Evolutionary conservation across 1,140 invertebrate species (phyloP).

Genomic region (Trypoxylus dichotomus): DNA sequence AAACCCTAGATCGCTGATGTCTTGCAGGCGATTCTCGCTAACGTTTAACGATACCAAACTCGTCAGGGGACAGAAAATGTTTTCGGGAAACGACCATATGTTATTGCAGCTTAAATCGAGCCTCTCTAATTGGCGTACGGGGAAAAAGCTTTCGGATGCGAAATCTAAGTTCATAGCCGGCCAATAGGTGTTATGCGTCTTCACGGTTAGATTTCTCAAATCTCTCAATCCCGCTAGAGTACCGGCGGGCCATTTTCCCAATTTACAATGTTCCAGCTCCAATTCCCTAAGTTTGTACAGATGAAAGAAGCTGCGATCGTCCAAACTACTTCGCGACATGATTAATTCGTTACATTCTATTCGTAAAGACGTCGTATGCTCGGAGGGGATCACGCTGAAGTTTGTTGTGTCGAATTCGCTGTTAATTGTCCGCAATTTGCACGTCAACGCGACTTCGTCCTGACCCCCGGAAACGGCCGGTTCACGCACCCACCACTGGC

Average conservation of each 20-base stretch:
- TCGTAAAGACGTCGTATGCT: slow-evolving; percentile 77
- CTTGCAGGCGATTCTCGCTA: slow-evolving; percentile 81
- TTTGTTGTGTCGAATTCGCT: slow-evolving; percentile 84
- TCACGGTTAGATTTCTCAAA: slow-evolving; percentile 78
- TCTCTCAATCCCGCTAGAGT: slow-evolving; percentile 73
- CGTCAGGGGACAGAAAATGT: slow-evolving; percentile 78
- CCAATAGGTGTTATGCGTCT: slow-evolving; percentile 79
- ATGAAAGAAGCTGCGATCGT: slow-evolving; percentile 78
- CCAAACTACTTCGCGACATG: slow-evolving; percentile 70
- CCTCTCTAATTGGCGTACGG: slow-evolving; percentile 72
- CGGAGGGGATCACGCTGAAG: slow-evolving; percentile 81
- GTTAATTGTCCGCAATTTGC: slow-evolving; percentile 76
- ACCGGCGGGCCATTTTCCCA: slow-evolving; percentile 73
- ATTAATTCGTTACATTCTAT: slow-evolving; percentile 78
- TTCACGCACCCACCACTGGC: slow-evolving; percentile 69
- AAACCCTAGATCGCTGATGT: slow-evolving; percentile 79
- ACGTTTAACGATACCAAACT: slow-evolving; percentile 78
- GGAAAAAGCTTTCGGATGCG: slow-evolving; percentile 70
- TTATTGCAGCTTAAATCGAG: slow-evolving; percentile 87
- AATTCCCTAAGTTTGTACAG: slow-evolving; percentile 75
- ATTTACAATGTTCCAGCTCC: slow-evolving; percentile 81
- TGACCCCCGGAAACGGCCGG: slow-evolving; percentile 52
- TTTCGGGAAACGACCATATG: slow-evolving; percentile 83
- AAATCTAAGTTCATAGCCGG: slow-evolving; percentile 77
- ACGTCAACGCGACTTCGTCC: slow-evolving; percentile 76